Evolutionary conservation across 2,113 vertebrate genomes (phyloP), one percentile per base, ranked within the genome.

Genomic region (Saimiri boliviensis): DNA sequence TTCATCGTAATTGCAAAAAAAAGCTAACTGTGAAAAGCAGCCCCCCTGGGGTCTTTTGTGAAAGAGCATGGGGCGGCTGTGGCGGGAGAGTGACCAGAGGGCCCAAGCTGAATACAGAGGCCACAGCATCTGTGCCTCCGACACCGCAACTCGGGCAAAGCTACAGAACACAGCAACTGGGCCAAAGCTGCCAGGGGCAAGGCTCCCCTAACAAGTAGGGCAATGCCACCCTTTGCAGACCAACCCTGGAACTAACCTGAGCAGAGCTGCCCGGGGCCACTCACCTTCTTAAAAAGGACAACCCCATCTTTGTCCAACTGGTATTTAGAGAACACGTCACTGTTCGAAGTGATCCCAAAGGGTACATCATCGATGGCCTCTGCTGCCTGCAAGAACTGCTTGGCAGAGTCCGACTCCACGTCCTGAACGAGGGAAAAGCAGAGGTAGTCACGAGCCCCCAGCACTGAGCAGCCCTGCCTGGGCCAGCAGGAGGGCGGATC

Each of bases 231-330:
- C 82, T 30, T 25, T 12, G 25, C 30, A 16, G 71, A 52, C 45
- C 16, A 0, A 49, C 7, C 6, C 8, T 27, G 27, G 49, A 8
- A 20, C 20, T 32, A 7, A 47, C 45, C 49, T 0, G 35, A 47
- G 63, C 5, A 7, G 8, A 6, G 84, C 70, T 1, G 58, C n/a
- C 23, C 1, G 3, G 5, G 25, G 21, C 9, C 4, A 11, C 98
- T 97, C 77, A 98, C 98, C 99, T 99, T 99, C 98, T 99, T 99
- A 90, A 99, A 99, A 93, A 99, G 99, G 74, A 99, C 98, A 30
- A 99, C 98, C 0, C 99, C 71, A 2, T 99, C 99, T 95, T 98
- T 98, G 82, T 98, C 97, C 52, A 99, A 98, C 95, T 99, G 98
- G 86, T 99, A 99, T 93, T 99, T 99, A 0, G 99, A 97, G 97